A percentile compares a stretch with the other conserved stretches of the same genome.
phyloP scores from a whole-genome alignment of 2,888 invertebrate genomes.

The Drosophila mercatorum region DNA sequence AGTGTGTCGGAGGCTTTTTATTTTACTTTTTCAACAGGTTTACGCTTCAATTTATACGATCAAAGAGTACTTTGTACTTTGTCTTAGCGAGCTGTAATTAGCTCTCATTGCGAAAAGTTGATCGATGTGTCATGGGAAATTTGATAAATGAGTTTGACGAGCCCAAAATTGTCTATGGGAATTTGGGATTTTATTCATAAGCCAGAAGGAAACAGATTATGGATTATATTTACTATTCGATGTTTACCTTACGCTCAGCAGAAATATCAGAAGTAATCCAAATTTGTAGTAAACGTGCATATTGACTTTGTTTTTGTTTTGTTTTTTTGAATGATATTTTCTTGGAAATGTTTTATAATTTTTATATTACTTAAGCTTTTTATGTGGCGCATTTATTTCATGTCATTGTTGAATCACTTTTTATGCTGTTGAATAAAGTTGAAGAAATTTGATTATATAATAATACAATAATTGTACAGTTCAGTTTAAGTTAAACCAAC shows the following conservation, averaged over 20 bases:
- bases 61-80: conserved; percentile 59
- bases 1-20: conserved; percentile 22
- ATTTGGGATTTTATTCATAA: background rate
- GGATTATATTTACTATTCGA: conserved; percentile 4
- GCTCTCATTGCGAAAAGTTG: conserved; percentile 27
- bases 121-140: conserved; percentile 33
- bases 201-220: conserved; percentile 10
- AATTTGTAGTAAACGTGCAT: conserved; percentile 84
- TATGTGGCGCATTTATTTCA: conserved; percentile 22
- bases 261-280: conserved; percentile 83
- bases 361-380: conserved; percentile 23
- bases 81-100: conserved; percentile 34
- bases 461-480: conserved; percentile 14
- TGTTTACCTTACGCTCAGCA: conserved; percentile 83
- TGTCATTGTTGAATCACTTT: conserved; percentile 43
- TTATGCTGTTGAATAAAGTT: conserved; percentile 49
- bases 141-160: conserved; percentile 15
- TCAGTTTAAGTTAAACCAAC: background rate
- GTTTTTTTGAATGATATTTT: conserved; percentile 9
- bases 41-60: conserved; percentile 40
- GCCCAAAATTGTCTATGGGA: conserved; percentile 4
- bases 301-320: conserved; percentile 24
- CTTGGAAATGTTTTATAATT: conserved; percentile 20
- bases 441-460: conserved; percentile 48
- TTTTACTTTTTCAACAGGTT: conserved; percentile 46